Evolutionary conservation across 2,797 vertebrate species (phyloP).

Genomic region (Scyliorhinus canicula): DNA sequence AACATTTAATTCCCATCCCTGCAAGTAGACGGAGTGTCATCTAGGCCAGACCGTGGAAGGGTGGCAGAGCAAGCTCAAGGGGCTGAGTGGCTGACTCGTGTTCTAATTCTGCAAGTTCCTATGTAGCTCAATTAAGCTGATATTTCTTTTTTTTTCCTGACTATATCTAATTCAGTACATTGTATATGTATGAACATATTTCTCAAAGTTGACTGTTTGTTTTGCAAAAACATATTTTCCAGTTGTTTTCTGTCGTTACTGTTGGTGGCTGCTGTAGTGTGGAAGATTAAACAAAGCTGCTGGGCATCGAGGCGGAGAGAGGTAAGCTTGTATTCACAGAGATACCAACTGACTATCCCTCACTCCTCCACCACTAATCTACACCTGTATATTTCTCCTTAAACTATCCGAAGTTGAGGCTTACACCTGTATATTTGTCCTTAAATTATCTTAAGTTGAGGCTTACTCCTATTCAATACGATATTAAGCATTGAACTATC

Average conservation of each 20-base stretch:
- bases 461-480: not conserved
- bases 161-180: not conserved
- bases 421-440: not conserved
- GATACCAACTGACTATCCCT: not conserved
- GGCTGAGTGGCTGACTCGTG: too few relatives aligned
- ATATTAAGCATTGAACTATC: not conserved
- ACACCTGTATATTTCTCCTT: not conserved
- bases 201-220: not conserved
- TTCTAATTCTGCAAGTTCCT: too few relatives aligned
- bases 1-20: too few relatives aligned
- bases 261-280: constrained; percentile 93
- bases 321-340: constrained; percentile 58
- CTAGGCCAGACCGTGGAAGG: too few relatives aligned
- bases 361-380: not conserved
- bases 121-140: not conserved
- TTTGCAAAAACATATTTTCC: constrained; percentile 43
- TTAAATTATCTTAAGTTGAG: not conserved
- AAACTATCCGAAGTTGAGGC: not conserved
- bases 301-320: constrained; percentile 94
- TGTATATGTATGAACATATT: not conserved
- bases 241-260: constrained; percentile 97
- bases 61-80: too few relatives aligned
- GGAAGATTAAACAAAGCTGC: constrained; percentile 99
- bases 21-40: too few relatives aligned
- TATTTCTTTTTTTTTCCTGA: not conserved